A percentile compares a stretch with the other conserved stretches of the same genome.
phyloP scores from a whole-genome alignment of 2,797 vertebrate genomes.

The Astyanax mexicanus region DNA sequence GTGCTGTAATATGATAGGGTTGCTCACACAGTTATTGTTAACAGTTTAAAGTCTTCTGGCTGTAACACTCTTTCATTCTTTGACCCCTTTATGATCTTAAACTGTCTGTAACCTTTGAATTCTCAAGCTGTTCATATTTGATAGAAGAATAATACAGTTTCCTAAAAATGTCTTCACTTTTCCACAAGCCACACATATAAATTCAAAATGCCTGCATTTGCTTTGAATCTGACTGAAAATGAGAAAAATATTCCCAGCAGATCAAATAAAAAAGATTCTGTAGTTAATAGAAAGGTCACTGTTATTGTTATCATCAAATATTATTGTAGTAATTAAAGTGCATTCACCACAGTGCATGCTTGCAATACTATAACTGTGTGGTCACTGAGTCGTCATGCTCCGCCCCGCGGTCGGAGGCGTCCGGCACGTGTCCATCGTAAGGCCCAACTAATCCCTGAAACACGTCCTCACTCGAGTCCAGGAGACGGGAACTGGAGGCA shows the following conservation, averaged over 20 bases:
- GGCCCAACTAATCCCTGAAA: constrained; percentile 93
- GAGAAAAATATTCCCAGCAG: constrained; percentile 19
- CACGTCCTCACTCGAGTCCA: constrained; percentile 93
- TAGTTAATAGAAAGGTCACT: constrained; percentile 39
- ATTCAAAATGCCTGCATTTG: background rate
- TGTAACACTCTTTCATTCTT: constrained; percentile 15
- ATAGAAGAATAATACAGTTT: constrained; percentile 28
- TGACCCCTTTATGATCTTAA: constrained; percentile 2
- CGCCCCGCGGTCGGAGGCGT: constrained; percentile 85
- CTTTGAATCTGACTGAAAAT: background rate
- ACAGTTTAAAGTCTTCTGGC: constrained; percentile 18
- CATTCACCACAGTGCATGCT: constrained; percentile 72
- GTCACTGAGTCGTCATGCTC: constrained; percentile 93
- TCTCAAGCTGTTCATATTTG: constrained; percentile 1
- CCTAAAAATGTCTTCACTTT: constrained; percentile 15
- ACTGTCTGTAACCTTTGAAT: background rate
- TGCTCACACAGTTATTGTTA: constrained; percentile 8
- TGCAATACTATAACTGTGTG: constrained; percentile 89
- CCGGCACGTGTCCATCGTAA: constrained; percentile 78
- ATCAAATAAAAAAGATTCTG: constrained; percentile 31
- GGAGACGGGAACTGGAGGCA: constrained; percentile 91
- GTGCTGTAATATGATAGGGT: background rate
- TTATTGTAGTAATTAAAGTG: constrained; percentile 75
- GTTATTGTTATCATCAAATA: constrained; percentile 73
- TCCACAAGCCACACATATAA: constrained; percentile 16